phyloP scores from a whole-genome alignment of 2,113 vertebrate species.

The Regulus satrapa region DNA sequence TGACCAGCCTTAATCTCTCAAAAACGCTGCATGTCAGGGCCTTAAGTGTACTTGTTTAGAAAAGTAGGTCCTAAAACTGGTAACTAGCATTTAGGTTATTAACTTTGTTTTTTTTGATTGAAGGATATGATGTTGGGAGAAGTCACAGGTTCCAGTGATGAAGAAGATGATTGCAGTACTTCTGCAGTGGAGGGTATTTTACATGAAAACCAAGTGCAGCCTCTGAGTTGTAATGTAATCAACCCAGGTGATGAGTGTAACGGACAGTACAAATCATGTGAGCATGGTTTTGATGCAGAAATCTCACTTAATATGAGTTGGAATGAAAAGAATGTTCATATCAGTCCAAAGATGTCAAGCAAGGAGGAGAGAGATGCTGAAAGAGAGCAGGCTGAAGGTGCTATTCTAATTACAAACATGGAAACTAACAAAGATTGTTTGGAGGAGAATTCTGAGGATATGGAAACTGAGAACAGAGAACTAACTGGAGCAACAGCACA shows the following conservation, averaged over 20 bases:
- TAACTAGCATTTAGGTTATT: background rate
- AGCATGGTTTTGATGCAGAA: background rate
- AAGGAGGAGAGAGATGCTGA: background rate
- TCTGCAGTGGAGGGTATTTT: background rate
- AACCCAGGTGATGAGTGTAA: background rate
- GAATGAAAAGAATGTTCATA: background rate
- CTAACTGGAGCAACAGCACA: background rate
- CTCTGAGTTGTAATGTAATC: background rate
- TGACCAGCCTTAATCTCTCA: background rate
- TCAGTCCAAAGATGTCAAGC: background rate
- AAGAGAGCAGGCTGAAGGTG: background rate
- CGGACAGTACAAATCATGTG: background rate
- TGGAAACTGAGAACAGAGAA: background rate
- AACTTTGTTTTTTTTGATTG: background rate
- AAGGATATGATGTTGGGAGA: slow-evolving; percentile 71
- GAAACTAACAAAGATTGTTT: background rate
- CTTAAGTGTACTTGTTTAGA: background rate
- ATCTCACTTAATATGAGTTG: background rate
- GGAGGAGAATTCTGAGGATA: background rate
- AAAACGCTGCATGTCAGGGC: background rate
- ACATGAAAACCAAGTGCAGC: background rate
- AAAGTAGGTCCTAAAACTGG: background rate
- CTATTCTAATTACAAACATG: background rate
- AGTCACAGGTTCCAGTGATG: slow-evolving; percentile 63
- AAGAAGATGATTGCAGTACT: slow-evolving; percentile 25